phyloP scores from a whole-genome alignment of 2,888 invertebrate genomes.

The Eristalinus sepulchralis region DNA sequence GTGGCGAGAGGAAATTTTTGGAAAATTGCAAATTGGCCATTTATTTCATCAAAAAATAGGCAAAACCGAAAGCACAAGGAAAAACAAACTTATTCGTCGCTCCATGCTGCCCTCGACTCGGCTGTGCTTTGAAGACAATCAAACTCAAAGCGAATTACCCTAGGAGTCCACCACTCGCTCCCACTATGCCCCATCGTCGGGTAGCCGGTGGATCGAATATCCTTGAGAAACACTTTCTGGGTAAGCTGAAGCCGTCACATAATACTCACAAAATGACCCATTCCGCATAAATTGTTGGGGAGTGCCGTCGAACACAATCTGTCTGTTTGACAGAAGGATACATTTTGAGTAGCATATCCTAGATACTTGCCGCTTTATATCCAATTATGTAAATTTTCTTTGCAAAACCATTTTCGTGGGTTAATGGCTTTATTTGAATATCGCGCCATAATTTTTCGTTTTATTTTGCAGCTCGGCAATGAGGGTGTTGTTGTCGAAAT shows the following conservation, averaged over 20 bases:
- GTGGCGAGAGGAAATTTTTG: background rate
- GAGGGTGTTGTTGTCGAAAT: conserved; percentile 16
- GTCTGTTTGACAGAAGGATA: conserved; percentile 25
- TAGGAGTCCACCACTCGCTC: background rate
- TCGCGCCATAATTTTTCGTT: conserved; percentile 23
- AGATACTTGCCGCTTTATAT: conserved; percentile 34
- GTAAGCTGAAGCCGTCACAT: conserved; percentile 37
- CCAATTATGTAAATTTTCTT: conserved; percentile 45
- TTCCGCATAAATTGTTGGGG: conserved; percentile 16
- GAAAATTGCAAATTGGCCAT: conserved; percentile 43
- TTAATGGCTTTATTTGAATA: conserved; percentile 65
- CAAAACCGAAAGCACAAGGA: background rate
- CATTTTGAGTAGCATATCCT: background rate
- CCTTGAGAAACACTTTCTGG: conserved; percentile 32
- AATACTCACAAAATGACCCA: conserved; percentile 9
- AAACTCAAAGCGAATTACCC: conserved; percentile 43
- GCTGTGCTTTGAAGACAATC: conserved; percentile 31
- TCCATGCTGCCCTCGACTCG: background rate
- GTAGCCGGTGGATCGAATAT: conserved; percentile 27
- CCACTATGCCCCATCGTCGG: background rate
- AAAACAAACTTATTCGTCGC: background rate
- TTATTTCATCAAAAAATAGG: conserved; percentile 33
- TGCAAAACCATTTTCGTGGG: conserved; percentile 39
- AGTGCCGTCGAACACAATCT: conserved; percentile 21
- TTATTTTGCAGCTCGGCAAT: background rate